Conservation (phyloP, 2,888 invertebrate genomes). For the Lagria hirta region DNA sequence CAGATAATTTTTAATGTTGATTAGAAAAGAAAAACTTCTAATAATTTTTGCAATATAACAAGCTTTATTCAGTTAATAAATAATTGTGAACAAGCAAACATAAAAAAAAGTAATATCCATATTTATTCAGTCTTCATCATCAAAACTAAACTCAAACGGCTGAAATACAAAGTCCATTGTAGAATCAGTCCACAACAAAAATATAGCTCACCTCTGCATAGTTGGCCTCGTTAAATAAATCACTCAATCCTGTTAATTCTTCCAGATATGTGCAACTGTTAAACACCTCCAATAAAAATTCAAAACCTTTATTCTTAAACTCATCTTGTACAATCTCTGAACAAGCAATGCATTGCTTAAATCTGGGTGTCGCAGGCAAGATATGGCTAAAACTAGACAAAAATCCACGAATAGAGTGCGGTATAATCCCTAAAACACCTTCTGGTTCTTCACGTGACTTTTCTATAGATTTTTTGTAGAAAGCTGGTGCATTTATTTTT, state of each 20-base stretch:
- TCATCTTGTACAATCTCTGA: conserved; percentile 63
- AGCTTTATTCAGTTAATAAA: too few species aligned
- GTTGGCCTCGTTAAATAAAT: conserved; percentile 62
- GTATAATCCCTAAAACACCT: conserved; percentile 74
- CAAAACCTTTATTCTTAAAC: conserved; percentile 60
- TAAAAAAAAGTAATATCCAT: too few species aligned
- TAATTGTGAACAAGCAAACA: too few species aligned
- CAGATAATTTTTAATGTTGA: too few species aligned
- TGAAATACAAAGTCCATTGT: too few species aligned
- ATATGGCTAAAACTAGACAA: conserved; percentile 80
- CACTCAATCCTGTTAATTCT: conserved; percentile 77
- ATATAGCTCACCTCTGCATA: conserved; percentile 63
- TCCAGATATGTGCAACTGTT: conserved; percentile 81
- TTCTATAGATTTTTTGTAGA: conserved; percentile 54
- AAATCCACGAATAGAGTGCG: conserved; percentile 93
- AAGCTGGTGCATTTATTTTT: conserved; percentile 67
- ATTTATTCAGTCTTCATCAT: too few species aligned
- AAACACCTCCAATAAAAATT: conserved; percentile 78
- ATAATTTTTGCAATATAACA: too few species aligned
- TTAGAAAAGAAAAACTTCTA: too few species aligned
- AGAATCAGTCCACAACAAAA: too few species aligned
- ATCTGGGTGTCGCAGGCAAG: conserved; percentile 81
- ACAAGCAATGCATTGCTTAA: conserved; percentile 91
- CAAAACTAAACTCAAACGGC: too few species aligned
- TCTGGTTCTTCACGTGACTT: conserved; percentile 22